These are phyloP conservation scores for Melinopterus prodromus DNA, from an alignment of 2,888 invertebrate species.

Conservation along the genomic window DNA sequence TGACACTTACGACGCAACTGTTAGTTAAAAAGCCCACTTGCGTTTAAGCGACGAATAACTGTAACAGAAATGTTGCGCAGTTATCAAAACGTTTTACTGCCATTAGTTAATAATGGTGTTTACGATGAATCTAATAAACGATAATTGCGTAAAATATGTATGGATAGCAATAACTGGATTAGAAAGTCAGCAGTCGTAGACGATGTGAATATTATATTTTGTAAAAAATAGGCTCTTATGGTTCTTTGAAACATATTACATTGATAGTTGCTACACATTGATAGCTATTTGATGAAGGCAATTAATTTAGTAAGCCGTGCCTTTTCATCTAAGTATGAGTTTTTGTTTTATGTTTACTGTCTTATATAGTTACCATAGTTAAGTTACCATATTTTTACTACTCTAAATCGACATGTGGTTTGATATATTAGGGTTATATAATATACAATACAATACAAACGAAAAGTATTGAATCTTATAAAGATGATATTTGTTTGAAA, in stretches of 20 bases:
- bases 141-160: not conserved
- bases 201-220: not conserved
- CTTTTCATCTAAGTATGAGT: too few relatives aligned
- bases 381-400: too few relatives aligned
- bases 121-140: not conserved
- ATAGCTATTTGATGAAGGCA: too few relatives aligned
- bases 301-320: too few relatives aligned
- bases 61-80: not conserved
- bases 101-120: slow-evolving; percentile 4
- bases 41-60: not conserved
- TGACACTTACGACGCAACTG: slow-evolving; percentile 20
- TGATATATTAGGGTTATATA: too few relatives aligned
- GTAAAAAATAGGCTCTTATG: not conserved
- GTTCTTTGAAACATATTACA: not conserved
- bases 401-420: too few relatives aligned
- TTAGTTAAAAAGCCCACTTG: slow-evolving; percentile 18
- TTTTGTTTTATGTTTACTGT: too few relatives aligned
- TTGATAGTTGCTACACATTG: not conserved
- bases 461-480: too few relatives aligned
- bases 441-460: too few relatives aligned
- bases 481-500: too few relatives aligned
- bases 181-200: not conserved
- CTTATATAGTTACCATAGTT: too few relatives aligned
- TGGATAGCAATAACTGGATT: not conserved
- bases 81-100: not conserved